Conservation (phyloP, 2,797 vertebrate species). For the Sebastes itinus region DNA sequence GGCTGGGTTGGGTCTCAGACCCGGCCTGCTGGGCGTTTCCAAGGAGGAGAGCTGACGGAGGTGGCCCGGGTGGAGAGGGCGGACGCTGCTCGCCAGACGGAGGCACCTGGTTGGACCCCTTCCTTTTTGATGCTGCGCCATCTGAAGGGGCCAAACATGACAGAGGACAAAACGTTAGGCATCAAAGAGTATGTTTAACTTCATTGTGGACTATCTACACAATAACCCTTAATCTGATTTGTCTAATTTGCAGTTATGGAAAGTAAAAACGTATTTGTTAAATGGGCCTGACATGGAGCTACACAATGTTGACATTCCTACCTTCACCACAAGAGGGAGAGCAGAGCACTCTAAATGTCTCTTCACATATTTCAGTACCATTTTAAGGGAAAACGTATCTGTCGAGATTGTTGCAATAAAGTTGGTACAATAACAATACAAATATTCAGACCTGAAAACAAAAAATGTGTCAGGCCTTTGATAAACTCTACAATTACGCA, state of each 20-base stretch:
- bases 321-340: constrained; percentile 69
- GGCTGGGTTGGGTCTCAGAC: constrained; percentile 75
- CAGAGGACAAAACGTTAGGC: constrained; percentile 38
- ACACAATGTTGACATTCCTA: constrained; percentile 33
- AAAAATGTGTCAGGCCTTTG: not conserved
- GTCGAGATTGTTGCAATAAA: not conserved
- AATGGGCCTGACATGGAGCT: not conserved
- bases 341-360: not conserved
- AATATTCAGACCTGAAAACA: not conserved
- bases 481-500: not conserved
- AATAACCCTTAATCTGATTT: not conserved
- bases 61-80: constrained; percentile 88
- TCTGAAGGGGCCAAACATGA: constrained; percentile 65
- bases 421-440: not conserved
- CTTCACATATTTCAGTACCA: not conserved
- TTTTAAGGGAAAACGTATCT: not conserved
- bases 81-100: constrained; percentile 87
- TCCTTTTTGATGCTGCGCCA: constrained; percentile 84
- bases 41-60: constrained; percentile 76
- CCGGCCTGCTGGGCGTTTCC: constrained; percentile 44
- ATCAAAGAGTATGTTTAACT: not conserved
- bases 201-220: not conserved
- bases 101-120: constrained; percentile 80
- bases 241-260: not conserved
- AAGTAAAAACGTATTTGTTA: not conserved